Conservation (phyloP, 2,888 invertebrate genomes). For the Tenthredo scrophulariae region DNA sequence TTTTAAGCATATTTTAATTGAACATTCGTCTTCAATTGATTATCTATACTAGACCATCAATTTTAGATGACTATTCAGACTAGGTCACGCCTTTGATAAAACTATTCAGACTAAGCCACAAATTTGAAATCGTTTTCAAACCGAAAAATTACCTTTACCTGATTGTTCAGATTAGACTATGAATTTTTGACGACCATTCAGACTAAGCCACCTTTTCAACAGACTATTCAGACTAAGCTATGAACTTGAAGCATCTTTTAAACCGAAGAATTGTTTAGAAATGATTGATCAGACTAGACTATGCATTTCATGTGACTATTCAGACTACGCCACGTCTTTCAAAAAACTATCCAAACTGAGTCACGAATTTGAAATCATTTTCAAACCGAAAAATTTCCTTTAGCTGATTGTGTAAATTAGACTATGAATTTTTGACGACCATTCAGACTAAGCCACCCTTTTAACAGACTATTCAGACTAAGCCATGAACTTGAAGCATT, state of each 20-base stretch:
- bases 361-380: no score
- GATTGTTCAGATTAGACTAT: no score
- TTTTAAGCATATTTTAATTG: background rate
- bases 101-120: background rate
- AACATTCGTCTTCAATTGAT: background rate
- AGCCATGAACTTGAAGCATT: background rate
- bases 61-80: background rate
- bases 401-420: no score
- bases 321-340: background rate
- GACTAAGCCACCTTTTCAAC: background rate
- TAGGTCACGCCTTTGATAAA: background rate
- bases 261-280: background rate
- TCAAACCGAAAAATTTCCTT: no score
- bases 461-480: background rate
- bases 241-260: background rate
- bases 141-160: no score
- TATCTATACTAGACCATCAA: background rate
- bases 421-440: background rate
- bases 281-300: background rate
- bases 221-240: background rate
- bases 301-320: background rate
- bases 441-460: no score
- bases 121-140: no score
- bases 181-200: background rate
- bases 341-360: background rate